A percentile compares a stretch with the other conserved stretches of the same genome.
These are phyloP conservation scores for Mimachlamys varia DNA, from an alignment of 2,888 invertebrate species.

Conservation along the genomic window DNA sequence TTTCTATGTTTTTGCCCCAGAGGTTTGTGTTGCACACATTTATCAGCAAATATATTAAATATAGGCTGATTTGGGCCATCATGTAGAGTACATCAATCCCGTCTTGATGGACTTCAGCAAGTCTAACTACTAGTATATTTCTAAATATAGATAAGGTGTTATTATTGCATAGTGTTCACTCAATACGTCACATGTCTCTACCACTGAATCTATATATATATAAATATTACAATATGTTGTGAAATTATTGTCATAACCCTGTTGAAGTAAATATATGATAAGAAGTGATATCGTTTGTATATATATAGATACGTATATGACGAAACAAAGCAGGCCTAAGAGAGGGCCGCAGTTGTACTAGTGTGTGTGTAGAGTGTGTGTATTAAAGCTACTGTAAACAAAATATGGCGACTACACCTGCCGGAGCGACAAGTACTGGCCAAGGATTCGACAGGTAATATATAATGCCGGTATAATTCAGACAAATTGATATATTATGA, in stretches of 20 bases:
- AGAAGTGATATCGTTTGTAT: not conserved
- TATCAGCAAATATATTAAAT: no score
- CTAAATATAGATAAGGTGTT: not conserved
- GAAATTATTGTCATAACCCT: not conserved
- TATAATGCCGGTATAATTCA: not conserved
- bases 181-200: not conserved
- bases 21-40: no score
- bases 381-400: not conserved
- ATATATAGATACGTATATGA: no score
- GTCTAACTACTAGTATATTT: no score
- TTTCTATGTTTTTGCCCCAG: no score
- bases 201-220: not conserved
- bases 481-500: no score
- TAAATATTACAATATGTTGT: not conserved
- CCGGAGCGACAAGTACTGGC: not conserved
- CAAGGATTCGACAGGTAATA: slow-evolving; percentile 1
- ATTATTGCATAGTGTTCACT: not conserved
- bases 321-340: no score
- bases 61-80: no score
- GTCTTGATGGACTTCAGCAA: no score
- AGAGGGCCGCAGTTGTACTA: not conserved
- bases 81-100: no score
- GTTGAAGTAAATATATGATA: not conserved
- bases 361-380: no score
- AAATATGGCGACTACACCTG: not conserved